Conservation (phyloP, 1,140 invertebrate genomes). For the Coptotermes formosanus region DNA sequence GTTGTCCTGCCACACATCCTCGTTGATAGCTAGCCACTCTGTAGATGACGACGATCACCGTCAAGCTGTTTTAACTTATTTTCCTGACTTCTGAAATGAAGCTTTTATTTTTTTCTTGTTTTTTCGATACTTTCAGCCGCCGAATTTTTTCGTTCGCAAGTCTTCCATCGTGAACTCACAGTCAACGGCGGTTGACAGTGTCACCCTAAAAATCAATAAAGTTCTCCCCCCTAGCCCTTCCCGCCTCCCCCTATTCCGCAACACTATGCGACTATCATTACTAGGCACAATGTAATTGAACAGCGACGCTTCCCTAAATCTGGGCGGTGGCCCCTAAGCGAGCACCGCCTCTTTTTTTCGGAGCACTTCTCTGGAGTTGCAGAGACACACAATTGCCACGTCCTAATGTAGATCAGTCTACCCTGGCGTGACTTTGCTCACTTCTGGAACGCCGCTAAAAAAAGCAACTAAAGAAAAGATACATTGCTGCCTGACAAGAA, state of each 20-base stretch:
- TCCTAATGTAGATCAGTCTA: constrained; percentile 28
- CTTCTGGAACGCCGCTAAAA: constrained; percentile 12
- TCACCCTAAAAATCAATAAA: constrained; percentile 68
- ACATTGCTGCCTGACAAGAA: not conserved
- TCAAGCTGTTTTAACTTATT: constrained; percentile 34
- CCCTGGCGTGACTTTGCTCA: constrained; percentile 27
- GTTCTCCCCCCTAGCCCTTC: constrained; percentile 52
- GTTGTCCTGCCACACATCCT: constrained; percentile 44
- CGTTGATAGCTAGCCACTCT: constrained; percentile 33
- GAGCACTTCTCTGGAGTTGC: constrained; percentile 26
- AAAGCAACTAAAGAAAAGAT: constrained; percentile 1
- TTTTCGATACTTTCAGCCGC: constrained; percentile 32
- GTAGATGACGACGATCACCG: constrained; percentile 38
- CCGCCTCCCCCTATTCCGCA: constrained; percentile 44
- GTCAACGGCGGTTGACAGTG: constrained; percentile 57
- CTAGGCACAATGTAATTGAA: constrained; percentile 40
- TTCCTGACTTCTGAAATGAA: constrained; percentile 20
- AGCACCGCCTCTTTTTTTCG: constrained; percentile 34
- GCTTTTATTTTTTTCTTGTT: constrained; percentile 31
- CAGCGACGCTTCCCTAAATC: constrained; percentile 38
- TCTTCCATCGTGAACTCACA: constrained; percentile 50
- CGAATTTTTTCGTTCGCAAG: constrained; percentile 48
- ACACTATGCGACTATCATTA: constrained; percentile 41
- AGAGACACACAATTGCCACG: constrained; percentile 29
- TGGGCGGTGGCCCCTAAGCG: constrained; percentile 34